Evolutionary conservation across 2,797 vertebrate genomes (phyloP), one percentile per base, ranked within the genome.

Genomic region (Tiaroga cobitis): DNA sequence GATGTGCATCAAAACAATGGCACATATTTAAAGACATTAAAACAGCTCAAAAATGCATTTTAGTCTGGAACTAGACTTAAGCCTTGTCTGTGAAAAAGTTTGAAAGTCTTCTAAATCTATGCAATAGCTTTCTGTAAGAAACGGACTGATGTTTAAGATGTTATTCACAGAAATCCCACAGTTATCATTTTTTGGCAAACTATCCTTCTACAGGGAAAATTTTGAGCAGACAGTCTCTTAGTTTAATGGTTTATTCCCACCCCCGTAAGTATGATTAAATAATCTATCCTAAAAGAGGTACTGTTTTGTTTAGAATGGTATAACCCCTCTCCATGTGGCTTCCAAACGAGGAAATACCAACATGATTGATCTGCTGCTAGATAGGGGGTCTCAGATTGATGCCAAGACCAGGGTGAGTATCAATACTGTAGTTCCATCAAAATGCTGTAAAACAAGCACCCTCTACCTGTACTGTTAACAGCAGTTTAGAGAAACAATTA

Each of bases 321-420:
- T 99, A 92, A 99, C 97, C 16, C 97, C 98, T 91, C 95, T 99
- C 37, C 98, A 99, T 82, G 98, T 99, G 93, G 97, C 98, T 83
- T 99, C 98, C 76, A 99, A 99, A 95, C 96, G 98, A 91, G 98
- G 98, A 88, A 99, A 99, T 93, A 97, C 96, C 90, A 98, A 98
- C 92, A 99, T 99, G 98, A 97, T 98, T 93, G 97, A 96, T 89
- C 95, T 99, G 91, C 94, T 99, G 87, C 93, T 99, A 93, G 98
- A 99, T 92, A 95, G 97, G 4, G 97, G 96, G 21, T 95, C 94
- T 87, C 97, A 98, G 92, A 99, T 99, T 61, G 97, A 99, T 91
- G 98, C 98, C 91, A 99, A 99, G 94, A 99, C 98, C 81, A 96
- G 97, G 93, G 98, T 99, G 93, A 97, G 96, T 93, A 72, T 79